Conservation (phyloP, 2,113 vertebrate species). For the Pipa parva region DNA sequence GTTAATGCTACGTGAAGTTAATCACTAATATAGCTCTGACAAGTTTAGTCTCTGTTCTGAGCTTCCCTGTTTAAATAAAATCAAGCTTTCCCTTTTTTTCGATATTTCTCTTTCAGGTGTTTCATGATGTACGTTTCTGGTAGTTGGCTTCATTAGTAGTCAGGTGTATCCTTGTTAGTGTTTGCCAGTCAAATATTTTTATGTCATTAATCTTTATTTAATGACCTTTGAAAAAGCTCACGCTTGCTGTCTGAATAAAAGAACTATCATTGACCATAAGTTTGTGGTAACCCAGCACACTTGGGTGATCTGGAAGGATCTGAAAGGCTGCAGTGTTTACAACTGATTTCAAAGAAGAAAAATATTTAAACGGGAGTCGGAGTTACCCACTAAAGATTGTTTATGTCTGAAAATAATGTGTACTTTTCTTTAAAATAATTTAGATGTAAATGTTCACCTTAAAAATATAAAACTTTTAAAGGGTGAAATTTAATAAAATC, state of each 20-base stretch:
- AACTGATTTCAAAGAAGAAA: too few species aligned
- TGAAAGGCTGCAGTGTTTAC: too few species aligned
- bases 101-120: background rate
- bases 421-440: too few species aligned
- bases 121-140: background rate
- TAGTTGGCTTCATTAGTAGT: slow-evolving; percentile 1
- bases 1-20: background rate
- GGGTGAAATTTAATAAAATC: too few species aligned
- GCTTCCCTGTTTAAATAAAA: background rate
- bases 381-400: too few species aligned
- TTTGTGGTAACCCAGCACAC: too few species aligned
- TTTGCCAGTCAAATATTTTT: background rate
- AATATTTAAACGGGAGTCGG: too few species aligned
- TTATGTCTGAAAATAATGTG: too few species aligned
- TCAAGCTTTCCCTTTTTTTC: background rate
- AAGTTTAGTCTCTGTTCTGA: background rate
- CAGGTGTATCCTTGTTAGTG: background rate
- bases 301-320: too few species aligned
- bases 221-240: slow-evolving; percentile 1
- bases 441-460: too few species aligned
- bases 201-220: slow-evolving; percentile 9
- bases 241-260: background rate
- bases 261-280: slow-evolving; percentile 5
- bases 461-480: too few species aligned
- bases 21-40: background rate